Evolutionary conservation across 2,797 vertebrate genomes (phyloP), one percentile per base, ranked within the genome.

Genomic region (Acrossocheilus fasciatus): DNA sequence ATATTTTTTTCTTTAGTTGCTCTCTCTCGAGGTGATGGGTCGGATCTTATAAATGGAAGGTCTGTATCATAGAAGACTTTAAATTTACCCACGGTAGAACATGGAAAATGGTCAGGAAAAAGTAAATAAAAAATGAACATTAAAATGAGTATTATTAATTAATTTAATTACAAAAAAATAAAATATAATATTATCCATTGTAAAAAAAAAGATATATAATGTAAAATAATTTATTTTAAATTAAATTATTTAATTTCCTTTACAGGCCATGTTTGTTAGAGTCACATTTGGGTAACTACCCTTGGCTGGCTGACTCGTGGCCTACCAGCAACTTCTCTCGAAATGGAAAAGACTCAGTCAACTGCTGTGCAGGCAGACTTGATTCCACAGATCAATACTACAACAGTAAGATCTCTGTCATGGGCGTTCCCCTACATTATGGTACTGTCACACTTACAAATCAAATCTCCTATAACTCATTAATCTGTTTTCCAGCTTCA

Each of bases 301-400:
- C 97, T 0, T 99, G 98, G 98, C 94, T 99, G 88, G 96, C 96
- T 0, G 98, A 98, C 82, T 95, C 97, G 0, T 99, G 98, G 98
- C 97, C 92, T 0, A 95, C 92, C 79, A 95, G 95, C 1, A 96
- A 93, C 89, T 93, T 97, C 52, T 85, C 94, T 70, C 94, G 93
- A 66, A 96, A 91, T 81, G 94, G 94, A 85, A 97, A 96, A 64
- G 95, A 97, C 18, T 93, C 95, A 0, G 93, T 93, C 45, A 95
- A 94, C 90, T 95, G 95, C 91, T 96, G 89, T 83, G 93, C 97
- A 0, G 93, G 93, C 54, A 96, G 96, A 86, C 94, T 96, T 88
- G 96, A 97, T 54, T 93, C 96, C 0, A 88, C 95, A 6, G 97
- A 99, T 82, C 96, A 96, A 96, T 99, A 97, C 88, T 98, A 98